Percentiles rank a stretch among this genome's conserved stretches.
Conservation (phyloP, 2,797 vertebrate species). For the Characodon lateralis region DNA sequence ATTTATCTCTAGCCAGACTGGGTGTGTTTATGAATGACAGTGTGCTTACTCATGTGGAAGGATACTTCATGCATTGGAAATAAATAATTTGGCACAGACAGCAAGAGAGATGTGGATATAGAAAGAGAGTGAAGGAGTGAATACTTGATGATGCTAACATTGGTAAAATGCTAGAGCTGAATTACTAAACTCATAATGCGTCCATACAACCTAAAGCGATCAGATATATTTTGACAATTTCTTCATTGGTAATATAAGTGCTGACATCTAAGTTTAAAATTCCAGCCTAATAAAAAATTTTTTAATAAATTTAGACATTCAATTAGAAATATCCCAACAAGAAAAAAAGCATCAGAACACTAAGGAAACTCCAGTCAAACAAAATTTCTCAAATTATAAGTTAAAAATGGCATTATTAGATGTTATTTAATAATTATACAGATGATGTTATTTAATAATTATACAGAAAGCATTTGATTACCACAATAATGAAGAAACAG, state of each 20-base stretch:
- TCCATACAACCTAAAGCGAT: not conserved
- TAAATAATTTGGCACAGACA: conserved; percentile 39
- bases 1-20: conserved; percentile 62
- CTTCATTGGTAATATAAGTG: not conserved
- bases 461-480: not conserved
- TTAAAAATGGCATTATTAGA: not conserved
- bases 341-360: not conserved
- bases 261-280: conserved; percentile 1
- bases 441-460: no score
- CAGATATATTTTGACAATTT: not conserved
- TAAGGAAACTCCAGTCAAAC: not conserved
- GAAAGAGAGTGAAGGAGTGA: conserved; percentile 51
- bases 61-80: conserved; percentile 62
- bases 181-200: not conserved
- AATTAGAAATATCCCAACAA: not conserved
- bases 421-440: no score
- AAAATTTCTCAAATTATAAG: not conserved
- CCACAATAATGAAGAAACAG: not conserved
- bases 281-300: not conserved
- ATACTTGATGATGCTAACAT: conserved; percentile 70
- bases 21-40: conserved; percentile 67
- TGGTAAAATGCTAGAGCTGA: conserved; percentile 52
- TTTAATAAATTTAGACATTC: not conserved
- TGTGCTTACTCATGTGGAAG: conserved; percentile 67
- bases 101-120: conserved; percentile 34